These are phyloP conservation scores for Delia radicum DNA, from an alignment of 1,140 invertebrate species.

Conservation along the genomic window DNA sequence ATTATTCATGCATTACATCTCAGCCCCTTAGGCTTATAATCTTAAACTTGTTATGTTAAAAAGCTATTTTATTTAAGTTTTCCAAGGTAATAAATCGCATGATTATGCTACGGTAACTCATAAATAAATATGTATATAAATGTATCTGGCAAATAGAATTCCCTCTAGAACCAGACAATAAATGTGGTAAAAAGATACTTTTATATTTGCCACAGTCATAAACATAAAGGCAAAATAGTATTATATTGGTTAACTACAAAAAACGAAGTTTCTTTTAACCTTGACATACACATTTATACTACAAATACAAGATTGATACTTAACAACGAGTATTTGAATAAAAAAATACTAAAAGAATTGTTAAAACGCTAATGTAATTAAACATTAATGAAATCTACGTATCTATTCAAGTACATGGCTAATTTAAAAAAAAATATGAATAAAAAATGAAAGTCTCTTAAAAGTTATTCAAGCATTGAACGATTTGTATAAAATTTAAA, in stretches of 20 bases:
- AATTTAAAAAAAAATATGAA: not conserved
- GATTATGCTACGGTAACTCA: not conserved
- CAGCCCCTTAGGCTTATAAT: too few relatives aligned
- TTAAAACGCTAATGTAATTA: not conserved
- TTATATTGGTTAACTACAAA: not conserved
- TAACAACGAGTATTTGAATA: too few relatives aligned
- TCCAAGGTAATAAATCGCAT: conserved; percentile 7
- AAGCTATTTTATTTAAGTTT: not conserved
- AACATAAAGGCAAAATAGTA: not conserved
- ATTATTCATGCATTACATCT: too few relatives aligned
- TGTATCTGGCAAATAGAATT: not conserved
- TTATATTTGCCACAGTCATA: not conserved
- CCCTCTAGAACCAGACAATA: not conserved
- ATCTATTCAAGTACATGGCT: not conserved
- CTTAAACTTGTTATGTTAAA: too few relatives aligned
- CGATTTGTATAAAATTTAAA: not conserved
- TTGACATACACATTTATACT: not conserved
- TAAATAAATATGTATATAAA: not conserved
- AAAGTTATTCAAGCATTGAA: not conserved
- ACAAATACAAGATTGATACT: too few relatives aligned
- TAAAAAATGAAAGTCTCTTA: not conserved
- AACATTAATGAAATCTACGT: not conserved
- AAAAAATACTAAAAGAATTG: not conserved
- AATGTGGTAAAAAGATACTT: not conserved
- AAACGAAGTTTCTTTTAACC: conserved; percentile 13